Evolutionary conservation across 1,140 invertebrate species (phyloP), one percentile per base, ranked within the genome.

Genomic region (Bactericera cockerelli): DNA sequence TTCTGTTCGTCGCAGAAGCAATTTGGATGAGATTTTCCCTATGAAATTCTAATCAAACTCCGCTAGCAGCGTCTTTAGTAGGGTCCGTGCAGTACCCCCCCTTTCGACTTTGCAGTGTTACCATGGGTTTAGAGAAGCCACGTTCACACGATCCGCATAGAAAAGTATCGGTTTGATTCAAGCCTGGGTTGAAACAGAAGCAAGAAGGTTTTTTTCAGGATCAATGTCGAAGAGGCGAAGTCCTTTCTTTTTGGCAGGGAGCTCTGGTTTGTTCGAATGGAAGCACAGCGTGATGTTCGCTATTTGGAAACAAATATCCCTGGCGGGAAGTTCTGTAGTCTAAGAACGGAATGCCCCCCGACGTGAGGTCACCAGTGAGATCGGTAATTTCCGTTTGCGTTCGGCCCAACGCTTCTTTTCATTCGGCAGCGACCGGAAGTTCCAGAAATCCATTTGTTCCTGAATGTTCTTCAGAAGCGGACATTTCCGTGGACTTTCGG

Each of bases 21-120:
- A 76, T 99, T 99, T 1, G 96, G 95, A 76, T 99, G 95, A 71
- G 90, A 96, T 72, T 97, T 96, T 42, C 93, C 90, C 69, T 76
- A 98, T 96, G 69, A 93, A 97, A 69, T 96, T 96, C 69, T 98
- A 93, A 66, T 99, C 98, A 57, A 99, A 76, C 71, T 99, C 95
- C 22, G 92, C 88, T 38, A 99, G 75, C 39, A 99, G 75, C 1
- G 93, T 97, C 73, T 98, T 99, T 65, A 99, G 74, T n/a, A 67
- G 99, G 96, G 73, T 98, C 95, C n/a, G 97, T 99, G 70, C 93
- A 96, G 74, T 99, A 99, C 70, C 98, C 95, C 84, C 99, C n/a
- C n/a, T n/a, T 95, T 70, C 95, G 94, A 67, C 93, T 93, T 75
- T 99, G 96, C 13, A 99, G 77, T 31, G 95, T 93, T 14, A 99